phyloP scores from a whole-genome alignment of 2,888 invertebrate genomes.

The Leucophenga montana region DNA sequence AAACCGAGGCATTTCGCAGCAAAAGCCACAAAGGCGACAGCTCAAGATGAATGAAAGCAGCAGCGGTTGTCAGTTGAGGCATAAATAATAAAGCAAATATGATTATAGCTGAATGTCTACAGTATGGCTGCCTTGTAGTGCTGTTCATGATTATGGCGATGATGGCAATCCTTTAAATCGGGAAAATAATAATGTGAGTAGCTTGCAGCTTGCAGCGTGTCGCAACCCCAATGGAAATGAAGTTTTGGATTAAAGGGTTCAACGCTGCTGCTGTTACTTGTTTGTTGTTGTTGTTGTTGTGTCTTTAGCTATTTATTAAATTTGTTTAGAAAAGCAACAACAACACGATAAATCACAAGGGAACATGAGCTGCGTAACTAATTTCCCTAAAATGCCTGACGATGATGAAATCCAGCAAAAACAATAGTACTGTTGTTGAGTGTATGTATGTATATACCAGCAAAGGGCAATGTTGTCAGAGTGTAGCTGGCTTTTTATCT shows the following conservation, averaged over 20 bases:
- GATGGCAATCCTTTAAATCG: constrained; percentile 26
- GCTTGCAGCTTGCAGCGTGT: constrained; percentile 13
- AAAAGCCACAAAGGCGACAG: constrained; percentile 28
- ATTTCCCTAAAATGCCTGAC: constrained; percentile 60
- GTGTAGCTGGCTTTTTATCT: no score
- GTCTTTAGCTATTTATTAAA: constrained; percentile 64
- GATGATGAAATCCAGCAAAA: not conserved
- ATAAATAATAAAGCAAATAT: constrained; percentile 51
- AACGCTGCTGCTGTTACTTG: not conserved
- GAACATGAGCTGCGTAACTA: constrained; percentile 65
- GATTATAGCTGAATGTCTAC: constrained; percentile 45
- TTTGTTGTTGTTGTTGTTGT: constrained; percentile 51
- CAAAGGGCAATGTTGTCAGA: no score
- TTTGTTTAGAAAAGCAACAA: constrained; percentile 55
- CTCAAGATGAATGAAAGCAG: constrained; percentile 12
- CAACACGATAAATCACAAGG: not conserved
- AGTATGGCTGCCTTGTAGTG: not conserved
- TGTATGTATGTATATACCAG: no score
- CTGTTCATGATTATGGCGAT: constrained; percentile 7
- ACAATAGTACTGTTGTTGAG: not conserved
- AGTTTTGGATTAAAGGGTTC: constrained; percentile 34
- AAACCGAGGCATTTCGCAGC: no score
- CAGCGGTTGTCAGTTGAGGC: constrained; percentile 8
- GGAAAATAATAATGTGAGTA: not conserved
- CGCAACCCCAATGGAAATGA: no score